Percentiles rank a stretch among this genome's conserved stretches.
phyloP scores from a whole-genome alignment of 2,888 invertebrate genomes.

The Drosophila stalkeri region DNA sequence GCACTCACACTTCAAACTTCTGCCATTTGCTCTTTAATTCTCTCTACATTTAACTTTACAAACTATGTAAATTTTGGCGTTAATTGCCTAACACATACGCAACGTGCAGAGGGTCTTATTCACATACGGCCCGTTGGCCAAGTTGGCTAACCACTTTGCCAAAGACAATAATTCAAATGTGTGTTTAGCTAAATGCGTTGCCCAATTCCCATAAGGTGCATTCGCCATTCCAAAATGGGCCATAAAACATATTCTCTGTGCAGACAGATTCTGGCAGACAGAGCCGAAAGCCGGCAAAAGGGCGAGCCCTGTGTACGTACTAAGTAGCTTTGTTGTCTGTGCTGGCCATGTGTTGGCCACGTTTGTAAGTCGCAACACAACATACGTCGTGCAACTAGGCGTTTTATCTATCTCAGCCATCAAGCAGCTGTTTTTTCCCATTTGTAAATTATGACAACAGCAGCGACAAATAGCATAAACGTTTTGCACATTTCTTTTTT shows the following conservation, averaged over 20 bases:
- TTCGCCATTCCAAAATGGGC: slow-evolving; percentile 49
- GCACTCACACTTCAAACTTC: too few species aligned
- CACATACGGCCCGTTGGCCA: slow-evolving; percentile 32
- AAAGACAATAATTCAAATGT: slow-evolving; percentile 60
- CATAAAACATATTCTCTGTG: slow-evolving; percentile 52
- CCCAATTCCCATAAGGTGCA: slow-evolving; percentile 65
- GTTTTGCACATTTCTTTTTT: slow-evolving; percentile 38
- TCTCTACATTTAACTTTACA: background rate
- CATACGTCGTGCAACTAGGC: slow-evolving; percentile 24
- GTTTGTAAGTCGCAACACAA: slow-evolving; percentile 21
- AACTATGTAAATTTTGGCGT: background rate
- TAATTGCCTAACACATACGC: slow-evolving; percentile 21
- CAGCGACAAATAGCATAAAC: slow-evolving; percentile 34
- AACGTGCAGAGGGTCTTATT: slow-evolving; percentile 8
- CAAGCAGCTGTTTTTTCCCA: slow-evolving; percentile 6
- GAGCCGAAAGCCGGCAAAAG: background rate
- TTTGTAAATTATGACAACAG: slow-evolving; percentile 16
- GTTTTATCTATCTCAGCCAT: slow-evolving; percentile 10
- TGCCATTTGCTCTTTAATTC: background rate
- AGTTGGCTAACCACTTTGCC: background rate
- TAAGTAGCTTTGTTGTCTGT: slow-evolving; percentile 1
- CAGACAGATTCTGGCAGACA: slow-evolving; percentile 15
- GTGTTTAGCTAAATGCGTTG: slow-evolving; percentile 45
- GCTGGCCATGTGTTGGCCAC: slow-evolving; percentile 13
- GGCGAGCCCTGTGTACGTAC: background rate